Evolutionary conservation across 2,113 vertebrate genomes (phyloP).

Genomic region (Percina caprodes): DNA sequence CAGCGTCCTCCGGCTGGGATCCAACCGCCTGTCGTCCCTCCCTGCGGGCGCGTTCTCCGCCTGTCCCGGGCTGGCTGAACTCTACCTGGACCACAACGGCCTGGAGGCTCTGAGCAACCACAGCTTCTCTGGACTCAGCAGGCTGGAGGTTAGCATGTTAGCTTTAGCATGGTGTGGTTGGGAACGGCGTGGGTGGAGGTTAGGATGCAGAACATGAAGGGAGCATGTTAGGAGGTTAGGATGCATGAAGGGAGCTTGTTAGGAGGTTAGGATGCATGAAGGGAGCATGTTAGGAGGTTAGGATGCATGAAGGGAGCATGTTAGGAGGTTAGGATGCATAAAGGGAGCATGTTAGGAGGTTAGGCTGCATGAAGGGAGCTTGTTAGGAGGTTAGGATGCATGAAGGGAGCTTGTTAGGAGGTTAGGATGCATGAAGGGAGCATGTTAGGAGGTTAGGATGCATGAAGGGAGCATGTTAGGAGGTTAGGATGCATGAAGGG

Average conservation of each 20-base stretch:
- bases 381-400: background rate
- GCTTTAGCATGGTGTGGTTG: too few relatives aligned
- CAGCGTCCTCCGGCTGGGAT: constrained; percentile 72
- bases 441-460: background rate
- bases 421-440: background rate
- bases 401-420: accelerated
- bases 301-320: accelerated
- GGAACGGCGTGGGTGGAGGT: too few relatives aligned
- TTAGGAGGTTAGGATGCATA: background rate
- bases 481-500: background rate
- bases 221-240: accelerated
- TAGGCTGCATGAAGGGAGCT: background rate
- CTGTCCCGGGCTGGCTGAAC: constrained; percentile 69
- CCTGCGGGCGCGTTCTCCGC: constrained; percentile 59
- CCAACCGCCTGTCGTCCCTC: constrained; percentile 68
- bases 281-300: too few relatives aligned
- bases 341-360: too few relatives aligned
- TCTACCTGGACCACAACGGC: constrained; percentile 76
- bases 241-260: background rate
- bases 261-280: too few relatives aligned
- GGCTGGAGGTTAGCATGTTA: constrained; percentile 65
- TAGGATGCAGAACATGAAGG: too few relatives aligned
- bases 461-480: too few relatives aligned
- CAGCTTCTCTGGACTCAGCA: constrained; percentile 72
- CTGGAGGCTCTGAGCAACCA: constrained; percentile 62